These are phyloP conservation scores for Acanthoscelides obtectus DNA, from an alignment of 2,888 invertebrate genomes.

Conservation along the genomic window DNA sequence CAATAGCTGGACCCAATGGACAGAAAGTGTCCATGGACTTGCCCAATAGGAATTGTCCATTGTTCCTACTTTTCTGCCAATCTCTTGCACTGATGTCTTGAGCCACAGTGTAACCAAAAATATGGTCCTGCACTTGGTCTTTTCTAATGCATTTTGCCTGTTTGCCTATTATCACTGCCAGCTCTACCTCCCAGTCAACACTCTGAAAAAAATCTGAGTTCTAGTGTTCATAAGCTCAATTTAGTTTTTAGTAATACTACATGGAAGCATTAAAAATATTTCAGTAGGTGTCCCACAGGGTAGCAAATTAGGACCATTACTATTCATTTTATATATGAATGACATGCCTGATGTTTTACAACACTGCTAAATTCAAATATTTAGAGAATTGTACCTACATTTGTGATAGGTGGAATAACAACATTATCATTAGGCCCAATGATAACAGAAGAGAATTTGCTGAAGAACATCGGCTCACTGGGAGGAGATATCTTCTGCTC, in stretches of 20 bases:
- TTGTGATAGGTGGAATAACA: constrained; percentile 56
- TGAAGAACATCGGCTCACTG: constrained; percentile 77
- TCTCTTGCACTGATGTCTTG: constrained; percentile 86
- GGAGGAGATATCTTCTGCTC: constrained; percentile 74
- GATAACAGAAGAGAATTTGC: constrained; percentile 77
- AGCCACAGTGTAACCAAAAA: constrained; percentile 82
- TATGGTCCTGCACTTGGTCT: constrained; percentile 65
- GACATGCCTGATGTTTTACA: too few species aligned
- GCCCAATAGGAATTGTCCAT: constrained; percentile 74
- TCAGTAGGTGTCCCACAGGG: too few species aligned
- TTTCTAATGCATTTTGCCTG: constrained; percentile 63
- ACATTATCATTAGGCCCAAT: constrained; percentile 69
- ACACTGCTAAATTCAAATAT: too few species aligned
- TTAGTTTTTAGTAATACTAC: too few species aligned
- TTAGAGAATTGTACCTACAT: constrained; percentile 56
- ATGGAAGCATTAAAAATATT: too few species aligned
- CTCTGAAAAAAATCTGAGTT: too few species aligned
- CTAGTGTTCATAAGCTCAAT: too few species aligned
- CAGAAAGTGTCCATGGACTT: constrained; percentile 87
- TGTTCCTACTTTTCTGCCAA: constrained; percentile 79
- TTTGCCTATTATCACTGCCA: constrained; percentile 79
- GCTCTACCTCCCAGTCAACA: constrained; percentile 85
- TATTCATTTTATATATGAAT: too few species aligned
- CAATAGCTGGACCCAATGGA: constrained; percentile 80
- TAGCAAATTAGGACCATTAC: too few species aligned